A percentile compares a stretch with the other conserved stretches of the same genome.
phyloP scores from a whole-genome alignment of 2,888 invertebrate species.

The Copidosoma aretas region DNA sequence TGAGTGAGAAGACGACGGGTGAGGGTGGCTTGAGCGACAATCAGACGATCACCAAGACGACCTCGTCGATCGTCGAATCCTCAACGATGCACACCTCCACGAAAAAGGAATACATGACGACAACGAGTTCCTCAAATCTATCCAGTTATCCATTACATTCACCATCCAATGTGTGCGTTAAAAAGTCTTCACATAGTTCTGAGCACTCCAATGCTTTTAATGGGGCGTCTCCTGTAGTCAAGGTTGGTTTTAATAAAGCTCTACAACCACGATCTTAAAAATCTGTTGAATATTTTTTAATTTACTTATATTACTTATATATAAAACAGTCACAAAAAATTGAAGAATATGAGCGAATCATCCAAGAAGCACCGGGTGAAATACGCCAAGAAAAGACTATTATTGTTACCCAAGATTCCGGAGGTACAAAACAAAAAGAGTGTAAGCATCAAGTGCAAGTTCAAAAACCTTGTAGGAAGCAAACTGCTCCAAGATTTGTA shows the following conservation, averaged over 20 bases:
- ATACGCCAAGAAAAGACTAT: conserved; percentile 58
- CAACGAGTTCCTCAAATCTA: conserved; percentile 53
- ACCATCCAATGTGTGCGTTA: conserved; percentile 52
- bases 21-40: conserved; percentile 44
- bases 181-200: conserved; percentile 55
- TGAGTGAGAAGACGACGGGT: conserved; percentile 54
- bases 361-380: conserved; percentile 57
- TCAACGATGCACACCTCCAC: conserved; percentile 57
- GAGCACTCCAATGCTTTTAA: conserved; percentile 55
- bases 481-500: conserved; percentile 73
- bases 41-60: conserved; percentile 57
- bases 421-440: conserved; percentile 53
- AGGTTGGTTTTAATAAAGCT: conserved; percentile 46
- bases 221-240: conserved; percentile 58
- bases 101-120: conserved; percentile 57
- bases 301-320: neutral
- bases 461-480: conserved; percentile 65
- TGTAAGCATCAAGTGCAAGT: conserved; percentile 53
- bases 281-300: conserved; percentile 1
- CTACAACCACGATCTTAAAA: too few relatives aligned
- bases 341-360: conserved; percentile 58
- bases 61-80: conserved; percentile 57
- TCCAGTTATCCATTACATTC: conserved; percentile 47
- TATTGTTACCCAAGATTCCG: conserved; percentile 55
- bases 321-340: conserved; percentile 55